Evolutionary conservation across 2,113 vertebrate species (phyloP), one percentile per base, ranked within the genome.

Genomic region (Tachycineta bicolor): DNA sequence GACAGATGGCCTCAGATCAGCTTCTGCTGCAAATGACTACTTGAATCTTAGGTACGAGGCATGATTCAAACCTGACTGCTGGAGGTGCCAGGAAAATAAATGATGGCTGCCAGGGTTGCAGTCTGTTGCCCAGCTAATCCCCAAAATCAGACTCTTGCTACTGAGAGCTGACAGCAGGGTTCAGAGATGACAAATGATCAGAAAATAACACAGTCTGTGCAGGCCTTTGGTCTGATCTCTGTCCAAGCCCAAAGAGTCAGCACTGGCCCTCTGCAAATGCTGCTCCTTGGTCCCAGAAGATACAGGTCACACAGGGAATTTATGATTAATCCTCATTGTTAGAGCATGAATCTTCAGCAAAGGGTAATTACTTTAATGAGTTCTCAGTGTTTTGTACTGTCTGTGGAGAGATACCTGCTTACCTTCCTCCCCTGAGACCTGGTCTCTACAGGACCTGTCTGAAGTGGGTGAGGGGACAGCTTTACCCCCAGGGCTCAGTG

Each of bases 121-220:
- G 96, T 92, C 94, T 94, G 96, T 83, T 77, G 76, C 90, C 90
- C 95, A 90, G 85, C 59, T 93, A 49, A 85, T 77, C 95, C 93
- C 91, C 83, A 44, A 81, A 89, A 85, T 60, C 83, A 71, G 71
- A 25, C 71, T 94, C 83, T n/a, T 41, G 47, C 83, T 59, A 50
- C 73, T 64, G 87, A 58, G 85, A 77, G 76, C 6, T 60, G 89
- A 88, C 92, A 95, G 96, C 83, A 0, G 93, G 93, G 76, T 88
- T 93, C 87, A 81, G 90, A 56, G 88, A 94, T 92, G 93, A 93
- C 83, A 94, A 91, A 96, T 28, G 83, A 70, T 74, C 81, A 91
- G 91, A 87, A 96, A 94, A 93, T 75, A 93, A 69, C 83, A 78
- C 64, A 79, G 90, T 5, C 94, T 90, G 80, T 67, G 89, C 34